Conservation (phyloP, 1,140 invertebrate genomes). For the Drosophila hydei region DNA sequence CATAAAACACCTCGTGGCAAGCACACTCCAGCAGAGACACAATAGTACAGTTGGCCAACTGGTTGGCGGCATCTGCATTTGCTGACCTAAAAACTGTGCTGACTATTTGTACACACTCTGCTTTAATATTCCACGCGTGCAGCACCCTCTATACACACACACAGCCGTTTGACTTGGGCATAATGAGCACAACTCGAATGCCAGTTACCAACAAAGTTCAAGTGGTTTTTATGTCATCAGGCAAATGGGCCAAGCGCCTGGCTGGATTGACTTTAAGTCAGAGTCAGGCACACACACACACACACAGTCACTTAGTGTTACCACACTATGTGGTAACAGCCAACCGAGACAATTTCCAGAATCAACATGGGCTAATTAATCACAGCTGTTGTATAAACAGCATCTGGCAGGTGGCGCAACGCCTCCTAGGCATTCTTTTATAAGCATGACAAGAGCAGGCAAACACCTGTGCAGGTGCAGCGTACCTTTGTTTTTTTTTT, state of each 20-base stretch:
- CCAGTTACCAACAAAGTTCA: constrained; percentile 43
- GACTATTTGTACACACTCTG: constrained; percentile 53
- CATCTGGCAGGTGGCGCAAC: constrained; percentile 17
- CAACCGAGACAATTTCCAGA: constrained; percentile 46
- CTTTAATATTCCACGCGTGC: constrained; percentile 68
- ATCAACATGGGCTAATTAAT: constrained; percentile 72
- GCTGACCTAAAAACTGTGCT: constrained; percentile 56
- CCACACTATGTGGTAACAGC: constrained; percentile 6
- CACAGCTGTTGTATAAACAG: constrained; percentile 62
- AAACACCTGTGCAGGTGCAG: background rate
- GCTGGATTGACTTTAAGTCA: constrained; percentile 28
- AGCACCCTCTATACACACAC: constrained; percentile 9
- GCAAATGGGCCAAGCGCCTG: constrained; percentile 42
- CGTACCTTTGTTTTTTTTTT: too few relatives aligned
- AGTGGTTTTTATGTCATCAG: constrained; percentile 60
- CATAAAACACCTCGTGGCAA: constrained; percentile 51
- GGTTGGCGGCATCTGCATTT: constrained; percentile 36
- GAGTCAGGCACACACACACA: constrained; percentile 2
- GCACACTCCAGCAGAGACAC: constrained; percentile 22
- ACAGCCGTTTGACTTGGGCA: constrained; percentile 16
- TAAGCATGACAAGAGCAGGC: too few relatives aligned
- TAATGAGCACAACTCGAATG: constrained; percentile 48
- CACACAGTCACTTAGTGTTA: constrained; percentile 7
- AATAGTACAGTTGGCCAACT: background rate
- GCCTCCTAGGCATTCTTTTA: background rate